Evolutionary conservation across 2,888 invertebrate species (phyloP), one percentile per base, ranked within the genome.

Genomic region (Drosophila diplacantha): DNA sequence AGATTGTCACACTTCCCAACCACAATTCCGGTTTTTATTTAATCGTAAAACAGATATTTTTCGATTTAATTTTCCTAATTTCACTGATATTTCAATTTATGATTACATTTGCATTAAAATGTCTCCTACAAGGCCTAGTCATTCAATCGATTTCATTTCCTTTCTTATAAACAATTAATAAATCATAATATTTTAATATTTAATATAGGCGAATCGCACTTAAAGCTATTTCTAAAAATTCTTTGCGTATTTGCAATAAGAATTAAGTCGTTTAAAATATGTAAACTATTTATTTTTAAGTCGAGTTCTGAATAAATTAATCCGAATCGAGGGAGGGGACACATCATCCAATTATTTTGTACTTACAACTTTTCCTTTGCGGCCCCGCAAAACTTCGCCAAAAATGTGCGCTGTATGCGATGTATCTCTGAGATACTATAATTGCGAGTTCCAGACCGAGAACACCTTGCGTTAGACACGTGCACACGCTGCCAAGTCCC

Each of bases 401-500:
- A 54, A 60, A 62, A 35, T 46, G 14, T 20, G 32, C 18, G 44
- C 18, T 29, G 20, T 37, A 11, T 32, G 11, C 6, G 18, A 22
- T 32, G 29, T 32, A 53, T 35, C 49, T 41, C 18, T 26, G 31
- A 37, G 32, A 38, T 32, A 49, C 31, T 37, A 26, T 37, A 35
- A 5, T 11, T 34, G 32, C 37, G 11, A 22, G 29, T 29, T 44
- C 14, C 12, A 34, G 14, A 31, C 65, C 68, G 67, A 55, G 3
- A 66, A 55, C 43, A 55, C 56, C 38, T 66, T 56, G 47, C 69
- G 66, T 39, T 37, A 29, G 29, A 56, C 62, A 73, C 82, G 71
- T 74, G 77, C 67, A 71, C 64, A 76, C 83, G 60, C 82, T 80
- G 54, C 71, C 72, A 84, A 84, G 80, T 80, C 84, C 83, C 74